phyloP scores from a whole-genome alignment of 2,888 invertebrate genomes.

The Drosophila setosimentum region DNA sequence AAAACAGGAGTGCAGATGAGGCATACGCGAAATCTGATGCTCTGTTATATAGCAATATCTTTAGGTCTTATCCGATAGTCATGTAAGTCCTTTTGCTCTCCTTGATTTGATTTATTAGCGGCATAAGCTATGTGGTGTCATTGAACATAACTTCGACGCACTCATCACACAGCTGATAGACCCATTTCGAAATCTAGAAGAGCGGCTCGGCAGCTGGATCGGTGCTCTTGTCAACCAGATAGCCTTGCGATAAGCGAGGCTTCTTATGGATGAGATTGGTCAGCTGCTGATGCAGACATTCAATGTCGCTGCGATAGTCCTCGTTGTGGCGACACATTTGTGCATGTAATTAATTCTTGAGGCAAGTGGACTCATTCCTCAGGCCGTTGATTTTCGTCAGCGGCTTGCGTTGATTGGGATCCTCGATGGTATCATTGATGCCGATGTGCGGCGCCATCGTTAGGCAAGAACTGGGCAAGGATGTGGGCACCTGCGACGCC shows the following conservation, averaged over 20 bases:
- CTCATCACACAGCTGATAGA: slow-evolving; percentile 99
- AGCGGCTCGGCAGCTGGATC: slow-evolving; percentile 98
- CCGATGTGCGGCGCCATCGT: slow-evolving; percentile 95
- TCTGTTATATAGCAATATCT: slow-evolving; percentile 99
- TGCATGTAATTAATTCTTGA: slow-evolving; percentile 84
- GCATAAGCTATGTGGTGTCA: slow-evolving; percentile 97
- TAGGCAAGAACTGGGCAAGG: slow-evolving; percentile 96
- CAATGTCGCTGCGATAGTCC: slow-evolving; percentile 81
- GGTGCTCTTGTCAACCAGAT: slow-evolving; percentile 93
- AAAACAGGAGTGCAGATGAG: slow-evolving; percentile 98
- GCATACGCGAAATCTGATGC: slow-evolving; percentile 96
- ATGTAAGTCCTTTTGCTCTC: slow-evolving; percentile 96
- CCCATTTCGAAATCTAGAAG: slow-evolving; percentile 99
- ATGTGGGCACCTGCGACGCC: slow-evolving; percentile 91
- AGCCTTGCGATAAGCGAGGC: slow-evolving; percentile 86
- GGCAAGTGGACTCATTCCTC: slow-evolving; percentile 84
- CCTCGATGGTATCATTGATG: slow-evolving; percentile 76
- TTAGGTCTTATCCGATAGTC: slow-evolving; percentile 98
- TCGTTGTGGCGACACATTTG: slow-evolving; percentile 84
- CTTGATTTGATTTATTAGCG: slow-evolving; percentile 95
- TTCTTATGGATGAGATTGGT: slow-evolving; percentile 83
- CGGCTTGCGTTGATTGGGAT: slow-evolving; percentile 86
- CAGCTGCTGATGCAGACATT: slow-evolving; percentile 82
- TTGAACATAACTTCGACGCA: slow-evolving; percentile 99
- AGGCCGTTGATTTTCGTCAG: slow-evolving; percentile 88